Evolutionary conservation across 2,888 invertebrate species (phyloP), one percentile per base, ranked within the genome.

Genomic region (Acleris laterana): DNA sequence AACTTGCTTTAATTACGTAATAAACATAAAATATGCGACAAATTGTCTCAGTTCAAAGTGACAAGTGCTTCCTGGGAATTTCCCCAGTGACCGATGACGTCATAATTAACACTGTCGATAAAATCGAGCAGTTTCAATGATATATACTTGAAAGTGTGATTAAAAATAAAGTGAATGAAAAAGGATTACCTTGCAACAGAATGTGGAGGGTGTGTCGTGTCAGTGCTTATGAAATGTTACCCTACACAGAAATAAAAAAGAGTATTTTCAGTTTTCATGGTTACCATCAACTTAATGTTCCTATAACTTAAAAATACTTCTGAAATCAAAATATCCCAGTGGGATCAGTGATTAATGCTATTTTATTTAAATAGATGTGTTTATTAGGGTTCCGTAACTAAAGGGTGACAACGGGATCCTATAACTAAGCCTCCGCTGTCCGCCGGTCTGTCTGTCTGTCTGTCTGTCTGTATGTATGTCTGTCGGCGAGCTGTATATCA

Each of bases 21-120:
- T 48, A 59, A 57, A 25, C 2, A 20, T 6, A 51, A 50, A 22
- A 22, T 25, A 48, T 22, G 51, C 42, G 42, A 32, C 11, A 25
- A 49, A 63, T 58, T 58, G 46, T 52, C 58, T 57, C 58, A 63
- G 32, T 63, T 44, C 32, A 63, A 63, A 52, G 58, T 32, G 58
- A 50, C 60, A 19, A 32, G 22, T 49, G 17, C 55, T 55, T 48
- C 20, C 50, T 44, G 60, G 65, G 50, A 55, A 55, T 65, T 64
- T 55, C 44, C 58, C 49, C 17, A 42, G 3, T 46, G 22, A 25
- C 56, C 20, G 28, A 49, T 28, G 11, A 13, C 49, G 55, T 60
- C 65, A 44, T 55, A 55, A 44, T 28, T 20, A 59, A 11, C 17
- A 38, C 11, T 42, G 38, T 48, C 32, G 22, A 42, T 51, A 22